Conservation (phyloP, 2,797 vertebrate species). For the Leuciscus waleckii region DNA sequence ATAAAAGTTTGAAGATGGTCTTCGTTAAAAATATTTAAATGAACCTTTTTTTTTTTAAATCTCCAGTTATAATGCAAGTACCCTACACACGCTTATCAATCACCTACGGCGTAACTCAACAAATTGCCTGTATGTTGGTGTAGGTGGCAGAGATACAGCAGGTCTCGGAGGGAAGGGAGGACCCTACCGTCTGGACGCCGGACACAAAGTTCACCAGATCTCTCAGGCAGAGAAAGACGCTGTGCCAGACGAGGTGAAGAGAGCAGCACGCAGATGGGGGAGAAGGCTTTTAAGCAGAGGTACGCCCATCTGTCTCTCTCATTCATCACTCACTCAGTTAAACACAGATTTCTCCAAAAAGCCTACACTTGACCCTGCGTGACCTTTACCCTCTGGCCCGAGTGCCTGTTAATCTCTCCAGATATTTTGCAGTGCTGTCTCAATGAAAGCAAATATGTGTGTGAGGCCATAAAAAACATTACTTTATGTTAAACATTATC, state of each 20-base stretch:
- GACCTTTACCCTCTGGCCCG: conserved; percentile 14
- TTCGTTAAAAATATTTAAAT: not conserved
- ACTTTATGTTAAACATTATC: not conserved
- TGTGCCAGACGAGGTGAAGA: conserved; percentile 91
- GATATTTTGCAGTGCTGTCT: conserved; percentile 12
- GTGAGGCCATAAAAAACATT: not conserved
- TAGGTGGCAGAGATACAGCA: conserved; percentile 96
- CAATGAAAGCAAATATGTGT: not conserved
- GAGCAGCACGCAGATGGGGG: conserved; percentile 92
- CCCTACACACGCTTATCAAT: too few species aligned
- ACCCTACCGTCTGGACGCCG: conserved; percentile 92
- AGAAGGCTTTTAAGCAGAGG: conserved; percentile 93
- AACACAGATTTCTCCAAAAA: conserved; percentile 23
- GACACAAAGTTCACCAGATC: conserved; percentile 91
- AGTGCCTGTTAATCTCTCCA: conserved; percentile 5
- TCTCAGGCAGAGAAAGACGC: conserved; percentile 94
- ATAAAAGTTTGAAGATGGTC: not conserved
- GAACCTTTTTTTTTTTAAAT: not conserved
- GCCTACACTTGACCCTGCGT: conserved; percentile 22
- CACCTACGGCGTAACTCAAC: not conserved
- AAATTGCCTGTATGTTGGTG: not conserved
- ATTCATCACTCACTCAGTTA: conserved; percentile 22
- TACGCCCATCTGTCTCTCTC: conserved; percentile 59
- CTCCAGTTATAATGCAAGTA: not conserved
- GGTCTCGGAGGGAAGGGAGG: conserved; percentile 96